Conservation (phyloP, 1,140 invertebrate genomes). For the Macrotrachela quadricornifera region DNA sequence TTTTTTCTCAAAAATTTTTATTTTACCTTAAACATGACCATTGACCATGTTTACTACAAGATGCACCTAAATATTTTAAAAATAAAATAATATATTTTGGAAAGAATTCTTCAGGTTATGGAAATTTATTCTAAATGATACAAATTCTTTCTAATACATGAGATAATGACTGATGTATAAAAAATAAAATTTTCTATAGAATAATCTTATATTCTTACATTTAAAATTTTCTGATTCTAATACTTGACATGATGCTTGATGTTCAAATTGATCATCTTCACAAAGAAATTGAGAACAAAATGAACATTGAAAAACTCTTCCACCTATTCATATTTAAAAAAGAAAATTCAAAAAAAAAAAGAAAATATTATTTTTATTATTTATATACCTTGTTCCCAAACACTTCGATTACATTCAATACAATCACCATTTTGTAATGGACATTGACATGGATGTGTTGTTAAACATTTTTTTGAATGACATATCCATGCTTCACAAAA, state of each 20-base stretch:
- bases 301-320: constrained; percentile 23
- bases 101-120: too few relatives aligned
- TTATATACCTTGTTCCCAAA: constrained; percentile 92
- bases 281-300: constrained; percentile 73
- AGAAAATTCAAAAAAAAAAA: too few relatives aligned
- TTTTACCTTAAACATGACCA: not conserved
- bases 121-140: too few relatives aligned
- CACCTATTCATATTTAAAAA: too few relatives aligned
- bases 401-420: constrained; percentile 65
- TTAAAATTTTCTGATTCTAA: constrained; percentile 73
- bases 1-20: too few relatives aligned
- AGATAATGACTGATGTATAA: too few relatives aligned
- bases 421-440: constrained; percentile 65
- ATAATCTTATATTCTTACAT: too few relatives aligned
- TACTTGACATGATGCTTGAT: constrained; percentile 86
- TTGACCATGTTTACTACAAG: not conserved
- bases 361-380: too few relatives aligned
- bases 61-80: not conserved
- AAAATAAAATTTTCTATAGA: too few relatives aligned
- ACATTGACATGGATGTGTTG: constrained; percentile 71
- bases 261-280: constrained; percentile 95
- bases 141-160: too few relatives aligned
- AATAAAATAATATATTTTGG: too few relatives aligned
- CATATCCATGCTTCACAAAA: constrained; percentile 93
- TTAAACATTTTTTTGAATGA: constrained; percentile 71